A percentile compares a stretch with the other conserved stretches of the same genome.
phyloP scores from a whole-genome alignment of 2,113 vertebrate species.

The Laticauda laticaudata region DNA sequence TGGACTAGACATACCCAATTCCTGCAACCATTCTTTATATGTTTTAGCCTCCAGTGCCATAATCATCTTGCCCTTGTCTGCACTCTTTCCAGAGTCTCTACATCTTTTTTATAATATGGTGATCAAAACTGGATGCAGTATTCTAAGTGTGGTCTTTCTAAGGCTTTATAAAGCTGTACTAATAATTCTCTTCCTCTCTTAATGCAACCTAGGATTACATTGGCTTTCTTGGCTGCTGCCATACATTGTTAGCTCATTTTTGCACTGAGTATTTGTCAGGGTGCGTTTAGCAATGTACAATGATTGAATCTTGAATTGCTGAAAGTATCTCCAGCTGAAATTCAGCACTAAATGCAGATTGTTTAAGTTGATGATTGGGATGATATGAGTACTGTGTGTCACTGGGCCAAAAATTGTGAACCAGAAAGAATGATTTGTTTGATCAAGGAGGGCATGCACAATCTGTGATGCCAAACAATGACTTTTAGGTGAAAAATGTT shows the following conservation, averaged over 20 bases:
- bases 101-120: too few species aligned
- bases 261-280: background rate
- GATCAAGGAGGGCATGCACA: background rate
- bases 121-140: too few species aligned
- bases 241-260: background rate
- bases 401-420: background rate
- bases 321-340: background rate
- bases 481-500: background rate
- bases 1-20: too few species aligned
- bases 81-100: too few species aligned
- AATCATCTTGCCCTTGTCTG: too few species aligned
- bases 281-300: background rate
- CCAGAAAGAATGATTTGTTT: background rate
- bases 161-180: too few species aligned
- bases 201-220: background rate
- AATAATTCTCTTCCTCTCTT: too few species aligned
- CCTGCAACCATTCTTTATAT: too few species aligned
- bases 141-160: too few species aligned
- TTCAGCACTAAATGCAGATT: background rate
- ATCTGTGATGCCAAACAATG: background rate
- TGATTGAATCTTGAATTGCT: background rate
- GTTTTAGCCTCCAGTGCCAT: too few species aligned
- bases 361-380: background rate
- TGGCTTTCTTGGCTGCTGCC: background rate
- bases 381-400: background rate